Conservation (phyloP, 2,888 invertebrate genomes). For the Pollenia amentaria region DNA sequence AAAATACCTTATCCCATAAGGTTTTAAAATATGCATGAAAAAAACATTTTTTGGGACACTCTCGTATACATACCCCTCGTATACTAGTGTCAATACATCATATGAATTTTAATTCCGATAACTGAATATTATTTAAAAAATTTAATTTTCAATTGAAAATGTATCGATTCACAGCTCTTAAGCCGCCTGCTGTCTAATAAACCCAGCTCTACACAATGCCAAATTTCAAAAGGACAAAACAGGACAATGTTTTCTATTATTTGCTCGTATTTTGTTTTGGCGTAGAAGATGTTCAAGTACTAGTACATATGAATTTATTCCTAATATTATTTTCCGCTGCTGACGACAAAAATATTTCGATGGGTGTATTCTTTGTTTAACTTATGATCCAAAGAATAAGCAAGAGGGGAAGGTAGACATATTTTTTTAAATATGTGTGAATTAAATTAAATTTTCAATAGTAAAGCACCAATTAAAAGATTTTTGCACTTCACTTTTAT, state of each 20-base stretch:
- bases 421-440: too few relatives aligned
- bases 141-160: constrained; percentile 6
- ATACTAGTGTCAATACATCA: background rate
- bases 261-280: constrained; percentile 1
- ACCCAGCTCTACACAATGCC: background rate
- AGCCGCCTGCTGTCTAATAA: too few relatives aligned
- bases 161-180: too few relatives aligned
- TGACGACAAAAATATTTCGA: constrained; percentile 14
- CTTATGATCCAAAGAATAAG: too few relatives aligned
- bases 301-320: constrained; percentile 21
- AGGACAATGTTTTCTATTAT: background rate
- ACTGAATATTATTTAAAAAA: constrained; percentile 9
- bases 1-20: too few relatives aligned
- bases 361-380: constrained; percentile 19
- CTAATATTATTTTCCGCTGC: constrained; percentile 26
- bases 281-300: background rate
- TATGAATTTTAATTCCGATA: background rate
- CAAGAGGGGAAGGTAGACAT: too few relatives aligned
- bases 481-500: too few relatives aligned
- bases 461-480: too few relatives aligned
- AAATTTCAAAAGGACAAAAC: constrained; percentile 20
- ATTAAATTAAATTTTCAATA: too few relatives aligned
- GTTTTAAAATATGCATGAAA: too few relatives aligned
- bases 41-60: too few relatives aligned
- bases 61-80: too few relatives aligned